A percentile compares a stretch with the other conserved stretches of the same genome.
Conservation (phyloP, 2,888 invertebrate species). For the Nemotelus nigrinus region DNA sequence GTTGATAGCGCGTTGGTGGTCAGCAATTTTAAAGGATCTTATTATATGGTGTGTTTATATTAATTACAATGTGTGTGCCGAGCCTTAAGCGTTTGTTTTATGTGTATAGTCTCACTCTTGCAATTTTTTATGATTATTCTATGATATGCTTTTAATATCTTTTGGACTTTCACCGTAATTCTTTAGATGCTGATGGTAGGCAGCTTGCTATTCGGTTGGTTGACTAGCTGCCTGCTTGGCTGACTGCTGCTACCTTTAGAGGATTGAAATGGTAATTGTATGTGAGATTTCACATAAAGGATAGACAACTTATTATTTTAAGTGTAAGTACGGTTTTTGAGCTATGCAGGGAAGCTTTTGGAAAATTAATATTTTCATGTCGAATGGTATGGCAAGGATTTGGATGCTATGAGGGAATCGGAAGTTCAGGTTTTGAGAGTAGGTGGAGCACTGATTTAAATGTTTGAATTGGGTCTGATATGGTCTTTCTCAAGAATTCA, state of each 20-base stretch:
- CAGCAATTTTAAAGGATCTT: constrained; percentile 42
- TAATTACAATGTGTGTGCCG: constrained; percentile 16
- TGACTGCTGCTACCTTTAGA: background rate
- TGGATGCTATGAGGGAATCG: too few species aligned
- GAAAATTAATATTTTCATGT: too few species aligned
- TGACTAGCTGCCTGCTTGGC: too few species aligned
- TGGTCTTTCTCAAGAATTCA: too few species aligned
- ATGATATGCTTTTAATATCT: constrained; percentile 16
- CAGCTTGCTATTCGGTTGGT: too few species aligned
- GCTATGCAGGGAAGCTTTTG: too few species aligned
- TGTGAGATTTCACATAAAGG: background rate
- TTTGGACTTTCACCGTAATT: constrained; percentile 4
- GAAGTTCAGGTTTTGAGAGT: too few species aligned
- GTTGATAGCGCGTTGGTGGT: constrained; percentile 27
- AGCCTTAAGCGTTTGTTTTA: background rate
- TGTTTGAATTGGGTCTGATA: too few species aligned
- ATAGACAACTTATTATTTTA: too few species aligned
- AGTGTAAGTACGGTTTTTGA: too few species aligned
- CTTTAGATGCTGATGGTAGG: background rate
- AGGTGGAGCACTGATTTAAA: too few species aligned
- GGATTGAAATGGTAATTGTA: constrained; percentile 8
- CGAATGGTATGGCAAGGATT: too few species aligned
- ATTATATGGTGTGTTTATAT: constrained; percentile 42
- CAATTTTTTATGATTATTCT: constrained; percentile 23
- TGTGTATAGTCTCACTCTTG: background rate